Evolutionary conservation across 2,888 invertebrate species (phyloP).

Genomic region (Lasioglossum oenotherae): DNA sequence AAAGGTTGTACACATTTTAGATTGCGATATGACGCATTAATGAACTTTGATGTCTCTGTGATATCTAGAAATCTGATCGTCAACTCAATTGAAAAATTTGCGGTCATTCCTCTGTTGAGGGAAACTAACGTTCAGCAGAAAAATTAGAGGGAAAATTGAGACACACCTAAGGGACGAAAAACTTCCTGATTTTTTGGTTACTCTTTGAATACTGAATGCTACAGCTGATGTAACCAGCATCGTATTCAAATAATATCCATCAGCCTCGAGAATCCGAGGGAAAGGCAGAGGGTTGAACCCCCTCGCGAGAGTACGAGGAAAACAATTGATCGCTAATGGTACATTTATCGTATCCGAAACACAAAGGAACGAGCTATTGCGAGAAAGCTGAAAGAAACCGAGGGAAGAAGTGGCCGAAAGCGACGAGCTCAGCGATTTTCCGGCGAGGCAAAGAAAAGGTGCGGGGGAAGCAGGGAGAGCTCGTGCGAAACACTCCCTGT

Average conservation of each 20-base stretch:
- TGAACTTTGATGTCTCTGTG: too few species aligned
- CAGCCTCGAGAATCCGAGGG: not conserved
- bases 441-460: not conserved
- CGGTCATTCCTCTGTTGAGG: too few species aligned
- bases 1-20: too few species aligned
- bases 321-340: not conserved
- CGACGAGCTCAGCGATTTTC: conserved; percentile 6
- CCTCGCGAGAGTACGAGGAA: not conserved
- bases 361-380: not conserved
- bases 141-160: too few species aligned
- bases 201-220: not conserved
- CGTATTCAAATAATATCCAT: not conserved
- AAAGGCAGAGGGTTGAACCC: not conserved
- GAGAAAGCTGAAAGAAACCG: not conserved
- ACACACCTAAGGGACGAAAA: too few species aligned
- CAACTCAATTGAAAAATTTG: too few species aligned
- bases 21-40: too few species aligned
- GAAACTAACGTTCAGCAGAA: too few species aligned
- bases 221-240: not conserved
- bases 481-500: not conserved
- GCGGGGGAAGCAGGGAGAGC: not conserved
- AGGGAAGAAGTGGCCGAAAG: not conserved
- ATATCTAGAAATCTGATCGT: too few species aligned
- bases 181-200: too few species aligned
- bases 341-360: not conserved